Evolutionary conservation across 1,140 invertebrate genomes (phyloP), one percentile per base, ranked within the genome.

Genomic region (Teleopsis dalmanni): DNA sequence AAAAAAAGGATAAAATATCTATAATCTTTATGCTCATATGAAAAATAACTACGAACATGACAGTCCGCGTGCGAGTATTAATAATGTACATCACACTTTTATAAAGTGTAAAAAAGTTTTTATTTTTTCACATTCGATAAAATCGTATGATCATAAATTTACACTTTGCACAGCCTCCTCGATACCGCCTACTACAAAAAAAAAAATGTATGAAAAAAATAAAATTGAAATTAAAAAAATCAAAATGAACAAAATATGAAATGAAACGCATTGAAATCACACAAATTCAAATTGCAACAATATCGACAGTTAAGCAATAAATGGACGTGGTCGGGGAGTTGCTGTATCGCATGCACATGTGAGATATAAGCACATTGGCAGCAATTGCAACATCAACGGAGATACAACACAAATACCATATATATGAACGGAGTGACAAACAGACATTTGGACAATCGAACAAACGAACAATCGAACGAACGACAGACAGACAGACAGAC

Each of bases 131-230:
- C 58, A 57, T 62, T 62, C 58, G 64, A 67, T 67, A 66, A 66
- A 66, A 67, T 67, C 64, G 58, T 63, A 66, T 61, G 59, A 66
- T 64, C 64, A 67, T 67, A 67, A 67, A 67, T 67, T 67, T 67
- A 66, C 64, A 67, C 64, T 67, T 66, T 64, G 64, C 64, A 60
- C 64, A 62, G 64, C 64, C 64, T 67, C 61, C 58, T 56, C 53
- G 61, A 64, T 44, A 58, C 58, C 64, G 58, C 64, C 64, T 65
- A 62, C 58, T 19, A 2, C 31, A 18, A 23, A 46, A 9, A 16
- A 27, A 3, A 43, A 14, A 8, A 29, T 29, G 22, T n/a, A 25
- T 19, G 16, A 31, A 22, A 27, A 6, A 3, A 13, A 6, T 10
- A 7, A 14, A 13, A 21, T 21, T 29, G 14, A 27, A 35, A 35